phyloP scores from a whole-genome alignment of 2,797 vertebrate genomes.

The Esox lucius region DNA sequence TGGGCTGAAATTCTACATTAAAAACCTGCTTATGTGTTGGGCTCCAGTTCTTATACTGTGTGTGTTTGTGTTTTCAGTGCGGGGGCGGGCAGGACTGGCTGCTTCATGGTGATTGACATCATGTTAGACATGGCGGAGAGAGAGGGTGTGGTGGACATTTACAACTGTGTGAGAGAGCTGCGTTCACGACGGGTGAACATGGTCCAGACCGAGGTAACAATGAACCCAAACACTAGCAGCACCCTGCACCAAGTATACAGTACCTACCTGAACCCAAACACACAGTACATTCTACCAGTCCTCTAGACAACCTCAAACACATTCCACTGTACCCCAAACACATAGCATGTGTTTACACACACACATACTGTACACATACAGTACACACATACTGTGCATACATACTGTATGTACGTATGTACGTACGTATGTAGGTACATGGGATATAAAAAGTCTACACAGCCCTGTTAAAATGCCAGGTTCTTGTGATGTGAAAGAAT shows the following conservation, averaged over 20 bases:
- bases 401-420: too few relatives aligned
- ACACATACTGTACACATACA: neutral
- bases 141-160: constrained; percentile 95
- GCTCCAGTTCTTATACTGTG: neutral
- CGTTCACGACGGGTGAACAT: constrained; percentile 94
- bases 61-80: constrained; percentile 12
- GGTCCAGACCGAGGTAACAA: constrained; percentile 93
- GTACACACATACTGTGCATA: constrained; percentile 3
- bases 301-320: neutral
- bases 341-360: neutral
- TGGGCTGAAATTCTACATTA: too few relatives aligned
- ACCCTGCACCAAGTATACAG: too few relatives aligned
- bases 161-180: constrained; percentile 94
- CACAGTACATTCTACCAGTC: neutral
- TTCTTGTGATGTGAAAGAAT: too few relatives aligned
- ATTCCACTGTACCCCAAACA: neutral
- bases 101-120: constrained; percentile 19
- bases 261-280: constrained; percentile 5
- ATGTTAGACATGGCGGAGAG: constrained; percentile 97
- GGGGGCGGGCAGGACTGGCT: constrained; percentile 7
- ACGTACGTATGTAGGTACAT: too few relatives aligned
- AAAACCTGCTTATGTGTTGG: neutral
- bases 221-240: neutral
- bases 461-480: too few relatives aligned
- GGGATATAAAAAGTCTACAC: too few relatives aligned